Conservation (phyloP, 2,113 vertebrate genomes). For the Petaurus breviceps region DNA sequence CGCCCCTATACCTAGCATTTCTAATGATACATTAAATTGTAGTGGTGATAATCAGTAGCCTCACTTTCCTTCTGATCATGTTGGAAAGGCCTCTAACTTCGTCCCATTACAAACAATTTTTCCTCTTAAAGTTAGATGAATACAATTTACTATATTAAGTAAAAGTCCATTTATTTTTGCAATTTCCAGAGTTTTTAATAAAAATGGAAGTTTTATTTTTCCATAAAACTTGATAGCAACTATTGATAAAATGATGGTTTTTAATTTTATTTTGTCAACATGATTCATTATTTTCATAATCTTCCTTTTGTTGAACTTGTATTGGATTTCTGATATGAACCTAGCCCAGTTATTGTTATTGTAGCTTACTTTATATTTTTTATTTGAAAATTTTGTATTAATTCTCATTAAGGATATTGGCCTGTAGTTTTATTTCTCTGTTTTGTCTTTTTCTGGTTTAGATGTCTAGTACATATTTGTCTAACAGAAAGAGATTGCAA, state of each 20-base stretch:
- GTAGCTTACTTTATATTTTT: no score
- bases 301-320: neutral
- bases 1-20: no score
- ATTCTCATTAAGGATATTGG: neutral
- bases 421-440: neutral
- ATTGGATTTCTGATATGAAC: neutral
- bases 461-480: neutral
- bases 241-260: neutral
- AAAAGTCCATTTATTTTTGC: neutral
- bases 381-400: neutral
- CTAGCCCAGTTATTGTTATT: no score
- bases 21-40: neutral
- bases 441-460: neutral
- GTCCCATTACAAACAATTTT: neutral
- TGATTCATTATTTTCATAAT: neutral
- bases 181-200: neutral
- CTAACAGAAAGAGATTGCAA: neutral
- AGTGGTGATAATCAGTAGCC: neutral
- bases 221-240: accelerated
- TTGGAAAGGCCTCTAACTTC: neutral
- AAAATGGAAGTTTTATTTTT: neutral
- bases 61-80: neutral
- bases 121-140: neutral
- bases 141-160: neutral
- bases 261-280: neutral